Percentiles rank a stretch among this genome's conserved stretches.
Evolutionary conservation across 23 tunicate species (phyloP).

Genomic region (Ciona savignyi): DNA sequence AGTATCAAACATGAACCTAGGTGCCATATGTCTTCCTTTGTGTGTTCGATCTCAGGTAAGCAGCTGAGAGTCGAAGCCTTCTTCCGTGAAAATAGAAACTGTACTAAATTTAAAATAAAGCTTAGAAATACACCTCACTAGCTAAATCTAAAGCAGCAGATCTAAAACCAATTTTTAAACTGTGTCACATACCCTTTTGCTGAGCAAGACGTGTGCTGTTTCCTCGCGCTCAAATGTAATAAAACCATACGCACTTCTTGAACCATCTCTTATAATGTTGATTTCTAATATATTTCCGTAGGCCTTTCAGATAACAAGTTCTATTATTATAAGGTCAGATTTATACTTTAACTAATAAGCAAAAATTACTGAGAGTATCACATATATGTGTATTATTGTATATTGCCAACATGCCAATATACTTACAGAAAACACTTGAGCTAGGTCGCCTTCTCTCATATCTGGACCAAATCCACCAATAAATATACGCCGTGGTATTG

Average conservation of each 20-base stretch:
- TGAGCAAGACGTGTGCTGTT: conserved; percentile 8
- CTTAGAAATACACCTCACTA: no score
- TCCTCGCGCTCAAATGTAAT: conserved; percentile 24
- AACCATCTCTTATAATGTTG: conserved; percentile 20
- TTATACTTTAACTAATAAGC: no score
- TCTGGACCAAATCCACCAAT: conserved; percentile 35
- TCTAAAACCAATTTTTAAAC: no score
- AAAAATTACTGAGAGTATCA: no score
- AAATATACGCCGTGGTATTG: conserved; percentile 38
- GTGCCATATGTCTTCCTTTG: conserved; percentile 14
- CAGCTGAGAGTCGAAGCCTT: conserved; percentile 23
- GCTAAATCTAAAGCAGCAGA: no score
- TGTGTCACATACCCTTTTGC: conserved; percentile 6
- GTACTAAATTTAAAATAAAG: no score
- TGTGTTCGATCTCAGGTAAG: conserved; percentile 25
- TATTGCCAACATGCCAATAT: no score
- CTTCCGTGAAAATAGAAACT: conserved; percentile 25
- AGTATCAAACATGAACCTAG: neutral
- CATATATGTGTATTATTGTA: no score
- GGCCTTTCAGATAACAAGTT: conserved; percentile 9
- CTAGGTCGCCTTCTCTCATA: conserved; percentile 26
- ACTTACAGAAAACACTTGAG: conserved; percentile 22
- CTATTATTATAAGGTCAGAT: no score
- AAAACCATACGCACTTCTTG: conserved; percentile 17
- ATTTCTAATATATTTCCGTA: conserved; percentile 19